These are phyloP conservation scores for Spongilla lacustris DNA, from an alignment of 37 sponge, comb jelly and placozoan species.

Conservation along the genomic window DNA sequence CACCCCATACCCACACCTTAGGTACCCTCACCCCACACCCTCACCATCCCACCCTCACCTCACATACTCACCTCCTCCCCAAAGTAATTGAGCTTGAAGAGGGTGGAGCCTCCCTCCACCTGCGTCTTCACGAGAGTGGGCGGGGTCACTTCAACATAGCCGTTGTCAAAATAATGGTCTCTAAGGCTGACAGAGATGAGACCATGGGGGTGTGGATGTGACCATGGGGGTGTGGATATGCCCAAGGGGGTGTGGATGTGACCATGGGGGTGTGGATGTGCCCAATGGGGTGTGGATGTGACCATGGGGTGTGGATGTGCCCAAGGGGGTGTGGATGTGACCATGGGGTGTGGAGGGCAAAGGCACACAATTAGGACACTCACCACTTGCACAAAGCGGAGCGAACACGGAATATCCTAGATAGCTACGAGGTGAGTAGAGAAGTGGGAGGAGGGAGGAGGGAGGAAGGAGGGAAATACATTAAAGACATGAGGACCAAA, in stretches of 20 bases:
- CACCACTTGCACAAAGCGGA: conserved; percentile 76
- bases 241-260: background rate
- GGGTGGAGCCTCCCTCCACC: conserved; percentile 97
- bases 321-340: too few species aligned
- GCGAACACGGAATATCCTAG: conserved; percentile 77
- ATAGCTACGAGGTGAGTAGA: conserved; percentile 38
- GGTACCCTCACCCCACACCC: too few species aligned
- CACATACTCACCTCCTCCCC: conserved; percentile 88
- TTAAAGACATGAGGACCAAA: too few species aligned
- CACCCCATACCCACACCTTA: background rate
- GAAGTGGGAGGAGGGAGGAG: too few species aligned
- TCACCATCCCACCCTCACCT: too few species aligned
- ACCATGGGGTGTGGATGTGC: background rate
- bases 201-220: background rate
- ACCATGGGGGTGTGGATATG: too few species aligned
- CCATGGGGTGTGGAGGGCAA: too few species aligned
- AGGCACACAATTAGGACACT: too few species aligned
- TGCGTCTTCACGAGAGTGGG: conserved; percentile 97
- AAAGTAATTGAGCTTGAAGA: conserved; percentile 98
- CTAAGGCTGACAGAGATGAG: conserved; percentile 80
- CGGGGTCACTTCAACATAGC: conserved; percentile 97
- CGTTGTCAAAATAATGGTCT: conserved; percentile 90
- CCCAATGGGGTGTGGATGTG: background rate
- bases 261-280: too few species aligned
- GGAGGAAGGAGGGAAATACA: too few species aligned